Percentiles rank a stretch among this genome's conserved stretches.
These are phyloP conservation scores for Cyclargus thomasi DNA, from an alignment of 1,140 invertebrate genomes.

Conservation along the genomic window DNA sequence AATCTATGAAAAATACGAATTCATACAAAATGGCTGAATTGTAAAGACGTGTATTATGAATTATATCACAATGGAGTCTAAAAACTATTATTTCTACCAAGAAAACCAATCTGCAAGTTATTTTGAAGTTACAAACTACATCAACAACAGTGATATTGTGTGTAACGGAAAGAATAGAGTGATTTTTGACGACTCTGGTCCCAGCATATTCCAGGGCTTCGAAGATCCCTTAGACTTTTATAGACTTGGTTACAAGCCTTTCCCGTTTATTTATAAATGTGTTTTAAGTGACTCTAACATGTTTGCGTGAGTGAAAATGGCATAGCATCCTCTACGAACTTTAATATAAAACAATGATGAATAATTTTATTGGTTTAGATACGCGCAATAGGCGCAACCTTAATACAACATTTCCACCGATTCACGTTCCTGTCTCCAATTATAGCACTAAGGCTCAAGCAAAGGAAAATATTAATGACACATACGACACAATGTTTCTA, in stretches of 20 bases:
- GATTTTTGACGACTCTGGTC: slow-evolving; percentile 38
- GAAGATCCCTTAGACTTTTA: slow-evolving; percentile 37
- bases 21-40: slow-evolving; percentile 67
- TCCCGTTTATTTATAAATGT: slow-evolving; percentile 40
- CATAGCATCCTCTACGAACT: slow-evolving; percentile 46
- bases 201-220: slow-evolving; percentile 30
- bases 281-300: slow-evolving; percentile 34
- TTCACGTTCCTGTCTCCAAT: slow-evolving; percentile 42
- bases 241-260: slow-evolving; percentile 43
- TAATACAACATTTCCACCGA: slow-evolving; percentile 30
- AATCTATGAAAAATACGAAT: not conserved
- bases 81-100: slow-evolving; percentile 43
- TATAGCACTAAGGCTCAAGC: slow-evolving; percentile 42
- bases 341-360: slow-evolving; percentile 50
- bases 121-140: slow-evolving; percentile 34
- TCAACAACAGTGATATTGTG: slow-evolving; percentile 41
- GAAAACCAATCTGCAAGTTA: slow-evolving; percentile 45
- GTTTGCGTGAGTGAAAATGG: slow-evolving; percentile 50
- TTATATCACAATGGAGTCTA: slow-evolving; percentile 62
- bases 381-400: slow-evolving; percentile 48
- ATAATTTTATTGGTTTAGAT: slow-evolving; percentile 38
- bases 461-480: slow-evolving; percentile 42
- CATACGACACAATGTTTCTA: slow-evolving; percentile 40
- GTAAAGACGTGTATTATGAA: slow-evolving; percentile 62
- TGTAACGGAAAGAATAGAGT: slow-evolving; percentile 36